phyloP scores from a whole-genome alignment of 2,888 invertebrate species.

The Scaptomyza tumidula region DNA sequence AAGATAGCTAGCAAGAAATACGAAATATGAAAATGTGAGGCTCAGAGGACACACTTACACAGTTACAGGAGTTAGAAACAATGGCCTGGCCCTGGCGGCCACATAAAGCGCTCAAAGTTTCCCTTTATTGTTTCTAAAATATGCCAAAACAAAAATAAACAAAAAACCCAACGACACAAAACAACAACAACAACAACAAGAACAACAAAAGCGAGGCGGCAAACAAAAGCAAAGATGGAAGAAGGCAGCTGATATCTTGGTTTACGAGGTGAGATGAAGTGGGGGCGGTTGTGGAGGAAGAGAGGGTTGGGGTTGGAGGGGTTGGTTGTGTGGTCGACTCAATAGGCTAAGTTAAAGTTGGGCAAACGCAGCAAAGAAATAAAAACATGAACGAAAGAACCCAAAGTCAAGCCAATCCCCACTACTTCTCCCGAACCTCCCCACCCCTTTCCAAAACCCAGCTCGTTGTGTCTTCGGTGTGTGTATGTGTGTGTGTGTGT shows the following conservation, averaged over 20 bases:
- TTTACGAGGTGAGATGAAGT: not conserved
- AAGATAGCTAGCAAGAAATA: slow-evolving; percentile 53
- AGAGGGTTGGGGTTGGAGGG: not conserved
- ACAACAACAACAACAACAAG: not conserved
- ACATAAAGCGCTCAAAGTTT: slow-evolving; percentile 75
- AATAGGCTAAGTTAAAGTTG: slow-evolving; percentile 30
- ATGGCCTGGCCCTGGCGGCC: slow-evolving; percentile 23
- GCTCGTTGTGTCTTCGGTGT: slow-evolving; percentile 24
- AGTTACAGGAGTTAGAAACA: slow-evolving; percentile 10
- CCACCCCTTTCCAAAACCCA: not conserved
- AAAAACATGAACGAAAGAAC: slow-evolving; percentile 63
- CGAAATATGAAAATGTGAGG: slow-evolving; percentile 9
- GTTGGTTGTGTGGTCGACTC: not conserved
- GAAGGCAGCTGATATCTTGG: slow-evolving; percentile 12
- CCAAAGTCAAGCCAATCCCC: slow-evolving; percentile 56
- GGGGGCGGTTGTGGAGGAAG: not conserved
- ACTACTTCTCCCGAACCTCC: not conserved
- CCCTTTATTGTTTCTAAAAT: slow-evolving; percentile 77
- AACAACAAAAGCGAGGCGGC: slow-evolving; percentile 7
- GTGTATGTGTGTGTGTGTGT: slow-evolving; percentile 22
- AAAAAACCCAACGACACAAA: slow-evolving; percentile 29
- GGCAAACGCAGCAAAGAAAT: slow-evolving; percentile 45
- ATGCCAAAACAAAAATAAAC: slow-evolving; percentile 73
- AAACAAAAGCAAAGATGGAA: slow-evolving; percentile 7
- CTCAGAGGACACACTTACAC: slow-evolving; percentile 1